phyloP scores from a whole-genome alignment of 2,888 invertebrate genomes.

The Helleia helle region DNA sequence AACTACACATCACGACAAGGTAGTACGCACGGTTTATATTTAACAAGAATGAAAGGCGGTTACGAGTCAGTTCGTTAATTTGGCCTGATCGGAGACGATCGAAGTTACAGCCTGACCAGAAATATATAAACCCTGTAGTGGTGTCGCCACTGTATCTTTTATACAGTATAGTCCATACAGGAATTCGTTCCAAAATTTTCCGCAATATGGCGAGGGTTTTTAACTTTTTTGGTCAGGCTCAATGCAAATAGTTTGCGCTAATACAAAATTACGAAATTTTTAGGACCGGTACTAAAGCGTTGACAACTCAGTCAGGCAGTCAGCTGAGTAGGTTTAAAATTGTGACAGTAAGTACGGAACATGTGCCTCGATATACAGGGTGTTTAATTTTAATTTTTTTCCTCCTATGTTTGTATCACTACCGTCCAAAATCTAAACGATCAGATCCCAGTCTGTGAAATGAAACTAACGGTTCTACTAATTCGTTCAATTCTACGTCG shows the following conservation, averaged over 20 bases:
- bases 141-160: no score
- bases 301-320: conserved; percentile 33
- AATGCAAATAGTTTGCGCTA: conserved; percentile 14
- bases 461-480: conserved; percentile 30
- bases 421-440: conserved; percentile 17
- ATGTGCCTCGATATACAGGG: conserved; percentile 6
- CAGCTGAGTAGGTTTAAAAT: conserved; percentile 30
- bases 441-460: conserved; percentile 32
- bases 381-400: conserved; percentile 6
- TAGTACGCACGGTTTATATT: conserved; percentile 49
- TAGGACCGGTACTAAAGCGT: conserved; percentile 12
- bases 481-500: conserved; percentile 47
- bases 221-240: no score
- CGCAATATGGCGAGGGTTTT: no score
- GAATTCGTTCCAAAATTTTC: no score
- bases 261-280: background rate
- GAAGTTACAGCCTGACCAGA: no score
- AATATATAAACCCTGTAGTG: no score
- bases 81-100: conserved; percentile 67
- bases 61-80: conserved; percentile 65
- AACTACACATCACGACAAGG: conserved; percentile 58
- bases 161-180: no score
- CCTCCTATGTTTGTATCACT: conserved; percentile 12
- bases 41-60: conserved; percentile 65
- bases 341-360: conserved; percentile 4